Percentiles rank a stretch among this genome's conserved stretches.
Conservation (phyloP, 2,888 invertebrate genomes). For the Myopa testacea region DNA sequence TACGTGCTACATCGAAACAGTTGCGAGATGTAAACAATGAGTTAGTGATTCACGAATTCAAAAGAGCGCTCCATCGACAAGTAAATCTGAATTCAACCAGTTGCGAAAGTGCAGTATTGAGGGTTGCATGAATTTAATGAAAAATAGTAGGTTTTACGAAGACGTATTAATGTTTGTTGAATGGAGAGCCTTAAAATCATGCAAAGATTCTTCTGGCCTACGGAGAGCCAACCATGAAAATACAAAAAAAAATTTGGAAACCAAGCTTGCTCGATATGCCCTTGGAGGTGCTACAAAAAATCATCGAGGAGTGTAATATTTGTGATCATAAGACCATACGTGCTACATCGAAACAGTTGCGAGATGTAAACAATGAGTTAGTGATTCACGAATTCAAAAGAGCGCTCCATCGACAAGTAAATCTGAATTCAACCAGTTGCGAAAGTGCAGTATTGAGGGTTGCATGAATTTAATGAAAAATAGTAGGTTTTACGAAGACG, state of each 20-base stretch:
- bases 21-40: conserved; percentile 52
- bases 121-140: conserved; percentile 39
- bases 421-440: conserved; percentile 46
- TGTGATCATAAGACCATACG: conserved; percentile 59
- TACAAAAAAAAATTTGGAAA: too few species aligned
- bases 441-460: conserved; percentile 52
- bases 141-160: too few species aligned
- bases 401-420: conserved; percentile 42
- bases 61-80: conserved; percentile 46
- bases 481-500: too few species aligned
- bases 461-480: not conserved
- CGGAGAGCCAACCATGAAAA: not conserved
- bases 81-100: conserved; percentile 43
- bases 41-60: conserved; percentile 54
- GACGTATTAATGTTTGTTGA: not conserved
- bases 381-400: conserved; percentile 55
- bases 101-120: conserved; percentile 52
- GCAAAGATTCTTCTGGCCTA: too few species aligned
- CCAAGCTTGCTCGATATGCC: conserved; percentile 52
- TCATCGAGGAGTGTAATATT: conserved; percentile 55
- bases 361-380: conserved; percentile 50
- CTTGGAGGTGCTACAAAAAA: conserved; percentile 54
- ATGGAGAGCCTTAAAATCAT: too few species aligned
- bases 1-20: conserved; percentile 54
- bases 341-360: conserved; percentile 53